Evolutionary conservation across 2,888 invertebrate species (phyloP), one percentile per base, ranked within the genome.

Genomic region (Augochlorella aurata): DNA sequence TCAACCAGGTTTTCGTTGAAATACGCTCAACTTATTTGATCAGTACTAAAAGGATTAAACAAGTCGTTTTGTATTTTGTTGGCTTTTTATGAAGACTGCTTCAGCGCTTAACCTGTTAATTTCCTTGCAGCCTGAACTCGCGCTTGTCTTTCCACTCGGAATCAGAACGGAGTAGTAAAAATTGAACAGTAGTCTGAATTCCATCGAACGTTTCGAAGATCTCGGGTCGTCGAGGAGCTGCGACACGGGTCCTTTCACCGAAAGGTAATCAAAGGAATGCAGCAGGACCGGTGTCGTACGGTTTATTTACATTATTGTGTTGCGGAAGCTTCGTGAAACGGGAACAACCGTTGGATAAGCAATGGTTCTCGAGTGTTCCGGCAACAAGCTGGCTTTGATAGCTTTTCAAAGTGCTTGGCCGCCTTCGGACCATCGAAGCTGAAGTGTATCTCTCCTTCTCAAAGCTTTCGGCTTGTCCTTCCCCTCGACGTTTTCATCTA

Each of bases 361-460:
- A 82, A 83, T 47, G 73, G 66, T 44, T 73, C 83, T 74, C 70
- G 78, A 61, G 69, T 76, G 81, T 58, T 61, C 74, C 76, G 73
- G 71, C 75, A 68, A 74, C 79, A 76, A 79, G 87, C 77, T 77
- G 80, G 80, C 79, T 87, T 82, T 83, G 86, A 87, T 83, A 81
- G 86, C 82, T 79, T 84, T 86, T 85, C 77, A 83, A 86, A 86
- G 87, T 77, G 80, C 50, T 73, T 70, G 67, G 77, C 77, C 76
- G 77, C 72, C 66, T 78, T 49, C 72, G 67, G 61, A 47, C 71
- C 81, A 81, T 81, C 79, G 74, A 72, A 66, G 63, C 66, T 79
- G 74, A 81, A 87, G 78, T 77, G 79, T 78, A 74, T 72, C 79
- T 79, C 70, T 70, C 80, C 84, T 77, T 73, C 65, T n/a, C 5